Percentiles rank a stretch among this genome's conserved stretches.
Evolutionary conservation across 2,797 vertebrate species (phyloP).

Genomic region (Hippopotamyrus pictus): DNA sequence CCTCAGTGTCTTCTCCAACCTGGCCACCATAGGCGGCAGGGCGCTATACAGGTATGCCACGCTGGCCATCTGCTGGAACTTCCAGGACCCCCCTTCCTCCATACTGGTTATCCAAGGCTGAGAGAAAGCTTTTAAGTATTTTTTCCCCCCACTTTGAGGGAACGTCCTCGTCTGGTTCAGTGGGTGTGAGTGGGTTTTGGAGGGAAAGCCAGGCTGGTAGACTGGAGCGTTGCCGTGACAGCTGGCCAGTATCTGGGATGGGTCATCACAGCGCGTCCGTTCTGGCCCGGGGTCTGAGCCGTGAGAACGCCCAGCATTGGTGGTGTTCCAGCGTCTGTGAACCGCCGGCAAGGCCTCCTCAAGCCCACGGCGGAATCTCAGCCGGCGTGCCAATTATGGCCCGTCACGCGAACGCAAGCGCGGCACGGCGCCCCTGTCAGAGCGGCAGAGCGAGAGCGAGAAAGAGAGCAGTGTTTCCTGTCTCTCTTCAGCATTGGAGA

Average conservation of each 20-base stretch:
- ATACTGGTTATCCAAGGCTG: not conserved
- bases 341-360: not conserved
- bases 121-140: not conserved
- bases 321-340: not conserved
- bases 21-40: conserved; percentile 88
- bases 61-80: not conserved
- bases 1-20: conserved; percentile 88
- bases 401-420: not conserved
- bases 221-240: not conserved
- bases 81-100: not conserved
- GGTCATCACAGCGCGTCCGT: not conserved
- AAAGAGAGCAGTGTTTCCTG: not conserved
- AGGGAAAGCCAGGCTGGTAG: not conserved
- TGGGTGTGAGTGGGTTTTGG: not conserved
- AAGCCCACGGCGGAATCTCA: not conserved
- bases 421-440: not conserved
- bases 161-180: not conserved
- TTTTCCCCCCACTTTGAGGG: not conserved
- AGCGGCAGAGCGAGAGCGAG: not conserved
- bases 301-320: not conserved
- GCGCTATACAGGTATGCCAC: conserved; percentile 79
- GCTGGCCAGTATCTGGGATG: not conserved
- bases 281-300: not conserved
- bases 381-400: not conserved
- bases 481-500: not conserved